Conservation (phyloP, 2,888 invertebrate species). For the Drosophila subquinaria region DNA sequence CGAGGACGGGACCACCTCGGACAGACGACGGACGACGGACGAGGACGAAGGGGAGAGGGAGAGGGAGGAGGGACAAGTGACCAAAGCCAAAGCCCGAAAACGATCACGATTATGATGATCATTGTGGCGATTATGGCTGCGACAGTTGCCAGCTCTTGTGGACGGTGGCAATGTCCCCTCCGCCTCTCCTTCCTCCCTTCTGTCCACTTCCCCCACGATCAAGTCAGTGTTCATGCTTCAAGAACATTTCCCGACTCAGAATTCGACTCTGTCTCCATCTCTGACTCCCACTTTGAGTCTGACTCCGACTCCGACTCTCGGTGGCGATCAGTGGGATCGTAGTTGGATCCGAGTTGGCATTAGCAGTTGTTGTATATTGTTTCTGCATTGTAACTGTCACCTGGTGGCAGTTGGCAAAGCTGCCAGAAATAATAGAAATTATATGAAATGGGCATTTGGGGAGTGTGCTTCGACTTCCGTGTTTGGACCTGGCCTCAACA, state of each 20-base stretch:
- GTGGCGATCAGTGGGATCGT: conserved; percentile 54
- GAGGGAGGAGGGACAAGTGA: conserved; percentile 18
- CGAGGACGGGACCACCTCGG: conserved; percentile 70
- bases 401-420: conserved; percentile 74
- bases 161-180: conserved; percentile 65
- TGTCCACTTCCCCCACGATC: conserved; percentile 17
- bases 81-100: conserved; percentile 55
- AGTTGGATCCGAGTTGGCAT: conserved; percentile 36
- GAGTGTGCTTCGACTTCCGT: conserved; percentile 75
- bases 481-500: conserved; percentile 63
- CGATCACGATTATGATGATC: conserved; percentile 79
- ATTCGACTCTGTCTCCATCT: conserved; percentile 15
- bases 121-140: conserved; percentile 67
- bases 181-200: not conserved
- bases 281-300: conserved; percentile 14
- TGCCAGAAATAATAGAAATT: conserved; percentile 79
- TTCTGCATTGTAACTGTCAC: conserved; percentile 78
- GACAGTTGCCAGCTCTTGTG: conserved; percentile 43
- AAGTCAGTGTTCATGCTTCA: conserved; percentile 37
- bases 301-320: conserved; percentile 31
- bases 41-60: not conserved
- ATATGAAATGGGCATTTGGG: conserved; percentile 78
- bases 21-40: conserved; percentile 41
- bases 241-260: conserved; percentile 42
- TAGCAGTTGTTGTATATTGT: conserved; percentile 73